Base-by-base conservation (phyloP, 2,113 vertebrate species). In the Limanda limanda region DNA sequence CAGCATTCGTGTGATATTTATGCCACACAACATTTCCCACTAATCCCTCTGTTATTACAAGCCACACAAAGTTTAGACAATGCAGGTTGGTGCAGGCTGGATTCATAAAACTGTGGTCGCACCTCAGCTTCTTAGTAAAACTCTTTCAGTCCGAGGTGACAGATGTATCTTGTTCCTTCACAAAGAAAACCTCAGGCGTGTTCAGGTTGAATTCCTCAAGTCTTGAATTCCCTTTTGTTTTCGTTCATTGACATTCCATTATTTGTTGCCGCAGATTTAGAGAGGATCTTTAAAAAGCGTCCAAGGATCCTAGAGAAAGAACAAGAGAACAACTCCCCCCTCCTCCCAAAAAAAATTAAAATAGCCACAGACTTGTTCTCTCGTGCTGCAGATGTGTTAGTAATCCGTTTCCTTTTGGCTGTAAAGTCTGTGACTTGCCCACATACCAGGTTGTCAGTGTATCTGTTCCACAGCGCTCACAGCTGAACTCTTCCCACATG, bases 401-500 rank as follows among this genome's bases (percentile, higher is more conserved):
- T 37, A 71, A 66, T 72, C 56, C 51, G 57, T n/a, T 54, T 80
- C 42, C 59, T 60, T 65, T 61, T 35, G 37, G 78, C 73, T 76
- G n/a, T 18, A 63, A 83, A 76, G 68, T 42, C 40, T 64, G 68
- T 13, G 62, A 78, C 62, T 47, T 65, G 67, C 37, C 5, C 18
- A 55, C 52, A 71, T 76, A 71, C 68, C 68, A 74, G 59, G 24
- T 57, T 68, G 75, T 77, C 75, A 65, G 72, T 54, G 47, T 80
- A 61, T 81, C 71, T 0, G 15, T 78, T 60, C 69, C 52, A 31
- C 47, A 5, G 52, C 18, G 2, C 63, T 66, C 21, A 3, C 27
- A 56, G 79, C 60, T 59, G 5, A 61, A 40, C 64, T 76, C 68
- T 67, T 20, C 40, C 35, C 62, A 47, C 65, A 54, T 42, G 75